Base-by-base conservation (phyloP, 2,888 invertebrate genomes). In the Morpho helenor region DNA sequence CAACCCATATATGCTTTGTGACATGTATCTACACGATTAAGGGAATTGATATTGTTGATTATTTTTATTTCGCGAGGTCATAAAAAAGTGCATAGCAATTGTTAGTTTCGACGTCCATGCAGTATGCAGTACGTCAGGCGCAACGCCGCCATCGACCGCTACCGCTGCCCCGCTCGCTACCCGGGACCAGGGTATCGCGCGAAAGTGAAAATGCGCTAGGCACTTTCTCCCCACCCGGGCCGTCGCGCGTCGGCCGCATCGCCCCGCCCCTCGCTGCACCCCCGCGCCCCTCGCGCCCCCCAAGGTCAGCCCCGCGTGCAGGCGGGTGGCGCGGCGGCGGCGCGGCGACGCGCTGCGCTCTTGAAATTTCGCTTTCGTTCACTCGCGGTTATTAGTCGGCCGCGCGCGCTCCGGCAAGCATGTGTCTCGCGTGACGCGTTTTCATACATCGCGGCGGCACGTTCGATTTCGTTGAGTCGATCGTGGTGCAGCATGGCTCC, bases 301-400 rank as follows among this genome's bases (percentile, higher is more conserved):
- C 69, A 69, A 69, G 69, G 69, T 69, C 69, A 69, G 69, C 68
- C 68, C 72, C 69, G 66, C 68, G 66, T 77, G 79, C 79, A 77
- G 76, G 79, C 80, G 81, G 84, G 88, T 71, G 75, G 68, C 65
- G 70, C 68, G 69, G 71, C 71, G 71, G 73, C 72, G 71, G 66
- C 66, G 82, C 79, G 79, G 80, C 80, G 84, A 80, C 84, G 82
- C 84, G 91, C 90, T 88, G 88, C 90, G 92, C 88, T 92, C 92
- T 93, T 93, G 92, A 92, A 93, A 93, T 93, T 93, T 93, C 93
- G 92, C 92, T 93, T 93, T 93, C 93, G 92, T 92, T 91, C 89
- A 85, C 79, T 86, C 85, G 89, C 84, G 85, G 88, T 91, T 91
- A 91, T 91, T 90, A 91, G 88, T 91, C 88, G 87, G 86, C 87